Evolutionary conservation across 2,797 vertebrate species (phyloP).

Genomic region (Tapirus indicus): DNA sequence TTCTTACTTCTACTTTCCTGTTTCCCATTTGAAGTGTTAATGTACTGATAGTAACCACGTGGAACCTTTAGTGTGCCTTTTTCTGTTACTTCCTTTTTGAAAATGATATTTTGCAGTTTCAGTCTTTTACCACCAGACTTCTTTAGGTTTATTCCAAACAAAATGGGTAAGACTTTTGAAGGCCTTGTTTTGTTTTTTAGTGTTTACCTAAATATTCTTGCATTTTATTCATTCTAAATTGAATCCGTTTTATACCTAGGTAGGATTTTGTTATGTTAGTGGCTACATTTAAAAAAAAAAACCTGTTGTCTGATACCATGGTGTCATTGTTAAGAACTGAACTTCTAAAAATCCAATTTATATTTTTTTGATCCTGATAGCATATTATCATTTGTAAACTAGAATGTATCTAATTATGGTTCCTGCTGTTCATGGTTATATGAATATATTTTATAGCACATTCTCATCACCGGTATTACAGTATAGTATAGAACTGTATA

Average conservation of each 20-base stretch:
- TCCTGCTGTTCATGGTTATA: background rate
- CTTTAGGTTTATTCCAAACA: conserved; percentile 50
- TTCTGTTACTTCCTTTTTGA: conserved; percentile 57
- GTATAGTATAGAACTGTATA: background rate
- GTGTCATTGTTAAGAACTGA: background rate
- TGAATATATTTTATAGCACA: conserved; percentile 41
- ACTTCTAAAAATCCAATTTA: conserved; percentile 41
- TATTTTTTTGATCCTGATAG: background rate
- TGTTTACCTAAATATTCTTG: conserved; percentile 48
- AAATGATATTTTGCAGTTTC: conserved; percentile 51
- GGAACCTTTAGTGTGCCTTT: background rate
- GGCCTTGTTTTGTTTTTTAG: conserved; percentile 31
- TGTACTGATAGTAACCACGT: background rate
- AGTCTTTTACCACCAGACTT: conserved; percentile 30
- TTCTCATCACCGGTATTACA: background rate
- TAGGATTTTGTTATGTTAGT: conserved; percentile 46
- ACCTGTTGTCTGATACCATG: background rate
- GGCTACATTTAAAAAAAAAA: background rate
- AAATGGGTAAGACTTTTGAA: conserved; percentile 62
- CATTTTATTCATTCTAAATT: conserved; percentile 69
- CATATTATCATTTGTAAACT: conserved; percentile 34
- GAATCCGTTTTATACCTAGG: conserved; percentile 41
- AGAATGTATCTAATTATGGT: conserved; percentile 27
- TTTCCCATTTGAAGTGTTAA: conserved; percentile 44
- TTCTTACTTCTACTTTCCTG: background rate